Evolutionary conservation across 1,140 invertebrate species (phyloP).

Genomic region (Acyrthosiphon pisum): DNA sequence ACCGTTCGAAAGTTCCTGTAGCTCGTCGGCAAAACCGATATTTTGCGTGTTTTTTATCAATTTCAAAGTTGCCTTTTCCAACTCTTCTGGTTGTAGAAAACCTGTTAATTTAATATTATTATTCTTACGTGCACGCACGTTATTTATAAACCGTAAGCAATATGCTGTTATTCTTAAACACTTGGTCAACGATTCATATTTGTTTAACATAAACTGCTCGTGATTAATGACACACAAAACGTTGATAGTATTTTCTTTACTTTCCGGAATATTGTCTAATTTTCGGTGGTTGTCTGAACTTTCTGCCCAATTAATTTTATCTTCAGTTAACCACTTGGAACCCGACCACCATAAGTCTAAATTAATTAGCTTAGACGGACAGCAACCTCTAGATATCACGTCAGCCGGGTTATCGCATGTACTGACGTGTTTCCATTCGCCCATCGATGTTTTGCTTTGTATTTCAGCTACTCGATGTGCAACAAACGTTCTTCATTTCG

Average conservation of each 20-base stretch:
- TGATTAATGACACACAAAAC: neutral
- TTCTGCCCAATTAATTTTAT: neutral
- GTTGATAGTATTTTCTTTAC: neutral
- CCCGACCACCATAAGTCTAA: conserved; percentile 58
- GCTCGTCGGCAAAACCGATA: neutral
- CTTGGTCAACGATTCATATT: neutral
- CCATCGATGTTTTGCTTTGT: conserved; percentile 59
- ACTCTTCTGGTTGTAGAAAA: neutral
- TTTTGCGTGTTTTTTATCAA: neutral
- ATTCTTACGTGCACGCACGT: neutral
- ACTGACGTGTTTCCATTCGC: conserved; percentile 59
- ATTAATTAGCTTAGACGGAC: conserved; percentile 31
- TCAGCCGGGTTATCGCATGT: conserved; percentile 61
- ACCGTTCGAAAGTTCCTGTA: neutral
- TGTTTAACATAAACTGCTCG: neutral
- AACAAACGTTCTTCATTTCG: conserved; percentile 47
- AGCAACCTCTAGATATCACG: conserved; percentile 60
- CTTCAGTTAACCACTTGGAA: neutral
- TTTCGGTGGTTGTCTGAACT: neutral
- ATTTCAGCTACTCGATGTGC: conserved; percentile 60
- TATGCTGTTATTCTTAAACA: neutral
- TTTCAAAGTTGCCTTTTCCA: neutral
- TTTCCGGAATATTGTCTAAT: neutral
- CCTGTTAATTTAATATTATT: neutral
- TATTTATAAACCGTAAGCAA: neutral